Base-by-base conservation (phyloP, 2,888 invertebrate species). In the Zhengitettix transpicula region DNA sequence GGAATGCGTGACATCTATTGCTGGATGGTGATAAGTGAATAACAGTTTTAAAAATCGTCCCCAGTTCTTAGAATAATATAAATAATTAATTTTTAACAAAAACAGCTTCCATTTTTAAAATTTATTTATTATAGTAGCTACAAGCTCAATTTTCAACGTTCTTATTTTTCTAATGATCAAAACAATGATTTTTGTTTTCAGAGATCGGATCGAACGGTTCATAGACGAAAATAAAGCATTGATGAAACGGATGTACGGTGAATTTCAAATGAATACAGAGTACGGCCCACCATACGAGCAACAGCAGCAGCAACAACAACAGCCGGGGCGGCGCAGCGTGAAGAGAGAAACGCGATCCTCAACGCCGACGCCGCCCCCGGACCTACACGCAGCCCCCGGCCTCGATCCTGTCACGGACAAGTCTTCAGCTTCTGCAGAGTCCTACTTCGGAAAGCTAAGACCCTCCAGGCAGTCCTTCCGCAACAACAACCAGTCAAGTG, bases 181-280 rank as follows among this genome's bases (percentile, higher is more conserved):
- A 2, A 28, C 2, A 5, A 28, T 28, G 3, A 28, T 28, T 16
- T 60, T 56, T 62, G 55, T 60, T 78, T 80, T 57, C 77, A 94
- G 93, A 74, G 90, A 91, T 65, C 84, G 87, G 71, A 94, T 94
- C 73, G 92, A 93, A 72, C 79, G 81, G 64, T 94, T 93, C 75
- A 94, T 94, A 69, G 93, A 94, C 70, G 92, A 94, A 72, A 94
- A 94, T 73, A 94, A 94, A 73, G 93, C 93, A 59, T 72, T 94
- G 66, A 92, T 93, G 81, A 86, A 89, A 70, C 80, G 93, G 62
- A 94, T 94, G 94, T 93, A 92, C 71, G 94, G 94, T 0, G 90
- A 92, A 67, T 93, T 93, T 70, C 81, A 82, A 65, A 81, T 83
- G 78, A 78, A 69, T 68, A 74, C 76, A 64, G 78, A 77, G 64